Base-by-base conservation (phyloP, 2,888 invertebrate species). In the Hoplodrina blanda region DNA sequence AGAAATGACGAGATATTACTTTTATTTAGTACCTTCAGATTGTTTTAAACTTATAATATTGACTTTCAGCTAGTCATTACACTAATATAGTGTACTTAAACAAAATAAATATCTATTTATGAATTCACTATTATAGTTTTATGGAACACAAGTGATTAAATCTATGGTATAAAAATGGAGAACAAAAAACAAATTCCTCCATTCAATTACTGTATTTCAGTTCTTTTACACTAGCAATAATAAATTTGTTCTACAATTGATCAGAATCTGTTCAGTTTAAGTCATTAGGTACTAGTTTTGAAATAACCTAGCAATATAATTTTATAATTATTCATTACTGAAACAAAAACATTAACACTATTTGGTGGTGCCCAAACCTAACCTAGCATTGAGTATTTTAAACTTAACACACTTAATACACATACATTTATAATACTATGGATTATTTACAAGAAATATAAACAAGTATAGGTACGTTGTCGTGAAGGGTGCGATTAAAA, bases 61-160 rank as follows among this genome's bases (percentile, higher is more conserved):
- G 87, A 84, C 81, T 89, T 67, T 64, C 56, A 80, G 63, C 87
- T 91, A 93, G 89, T 91, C 87, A 86, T 94, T 93, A 95, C 95
- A 96, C 95, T 96, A 95, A 96, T 95, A 95, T 95, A 95, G 95
- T 95, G 95, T 95, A 95, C 88, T 89, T 91, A 89, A 67, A 86
- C 85, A 84, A 86, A 89, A 91, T 93, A 93, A 92, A 92, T 90
- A 91, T 77, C 67, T 81, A 82, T 73, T 63, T 69, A 62, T 78
- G 75, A 81, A 74, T 77, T 85, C 77, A 79, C 62, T 69, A 25
- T 25, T 25, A n/a, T n/a, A 25, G 25, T 25, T 25, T 25, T 25
- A 62, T 71, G 37, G 37, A 64, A 71, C 63, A 67, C 55, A 55
- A 69, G 68, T 78, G 67, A 67, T 57, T 69, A 73, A 74, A 67